Conservation (phyloP, 2,113 vertebrate species). For the Jaculus jaculus region DNA sequence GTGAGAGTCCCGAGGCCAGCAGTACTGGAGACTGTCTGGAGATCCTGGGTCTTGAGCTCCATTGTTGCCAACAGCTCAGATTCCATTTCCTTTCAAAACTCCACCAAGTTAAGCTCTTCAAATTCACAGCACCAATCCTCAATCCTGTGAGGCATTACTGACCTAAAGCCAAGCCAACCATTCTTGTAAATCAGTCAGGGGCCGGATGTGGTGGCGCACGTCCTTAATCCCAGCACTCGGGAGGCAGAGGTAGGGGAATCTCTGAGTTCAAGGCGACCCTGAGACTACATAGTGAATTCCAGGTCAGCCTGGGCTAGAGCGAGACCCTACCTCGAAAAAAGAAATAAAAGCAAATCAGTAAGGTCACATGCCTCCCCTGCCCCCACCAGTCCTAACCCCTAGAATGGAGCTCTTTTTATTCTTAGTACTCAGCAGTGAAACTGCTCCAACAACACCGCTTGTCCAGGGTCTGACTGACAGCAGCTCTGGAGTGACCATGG, state of each 20-base stretch:
- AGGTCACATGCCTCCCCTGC: background rate
- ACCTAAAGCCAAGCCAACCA: background rate
- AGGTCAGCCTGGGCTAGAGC: too few relatives aligned
- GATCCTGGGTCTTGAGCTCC: background rate
- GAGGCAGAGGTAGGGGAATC: too few relatives aligned
- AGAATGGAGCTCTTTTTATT: background rate
- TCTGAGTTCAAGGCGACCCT: too few relatives aligned
- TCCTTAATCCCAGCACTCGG: too few relatives aligned
- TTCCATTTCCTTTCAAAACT: background rate
- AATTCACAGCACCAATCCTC: rapidly evolving
- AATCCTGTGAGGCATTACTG: rapidly evolving
- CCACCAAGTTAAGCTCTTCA: background rate
- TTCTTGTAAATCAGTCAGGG: background rate
- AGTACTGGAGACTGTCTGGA: rapidly evolving
- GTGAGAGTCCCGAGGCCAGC: rapidly evolving
- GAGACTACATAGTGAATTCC: too few relatives aligned
- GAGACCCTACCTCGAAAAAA: too few relatives aligned
- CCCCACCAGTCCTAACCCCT: rapidly evolving
- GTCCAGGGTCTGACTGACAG: background rate
- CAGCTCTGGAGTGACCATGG: background rate
- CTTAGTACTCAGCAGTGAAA: rapidly evolving
- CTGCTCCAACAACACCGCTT: background rate
- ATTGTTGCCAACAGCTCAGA: rapidly evolving
- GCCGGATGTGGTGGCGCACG: too few relatives aligned
- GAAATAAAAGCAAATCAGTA: background rate